Base-by-base conservation (phyloP, 2,888 invertebrate species). In the Anodontia alba region DNA sequence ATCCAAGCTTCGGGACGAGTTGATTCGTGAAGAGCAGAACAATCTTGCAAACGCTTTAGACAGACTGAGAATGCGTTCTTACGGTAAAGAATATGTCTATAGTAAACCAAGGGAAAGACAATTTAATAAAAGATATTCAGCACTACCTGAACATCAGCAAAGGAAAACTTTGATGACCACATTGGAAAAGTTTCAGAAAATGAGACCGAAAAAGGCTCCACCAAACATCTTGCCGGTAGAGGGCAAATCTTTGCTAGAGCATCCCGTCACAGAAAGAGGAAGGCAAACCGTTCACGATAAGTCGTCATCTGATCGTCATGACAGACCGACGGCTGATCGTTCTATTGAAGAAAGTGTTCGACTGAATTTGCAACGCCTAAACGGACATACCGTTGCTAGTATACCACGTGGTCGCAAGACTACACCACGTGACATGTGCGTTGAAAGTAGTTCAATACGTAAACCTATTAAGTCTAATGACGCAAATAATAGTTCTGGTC, bases 21-120 rank as follows among this genome's bases (percentile, higher is more conserved):
- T 91, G 43, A 80, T 91, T n/a, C 80, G 85, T 36, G 90, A 91
- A 79, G 91, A 91, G 70, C 88, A 91, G 75, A 83, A 78, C 20
- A 88, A 89, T 69, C 82, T 91, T 10, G 90, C 91, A 36, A 87
- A 88, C 67, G 91, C 91, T 23, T 78, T 91, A 20, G 91, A 91
- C 66, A 76, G 91, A 73, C 87, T 91, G 31, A 81, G 88, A 26
- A 80, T 90, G 80, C 83, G 88, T 62, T 89, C 90, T 17, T 84
- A 81, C 46, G 82, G 83, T 46, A 73, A 79, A 5, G 86, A 86
- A 23, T 86, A 81, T 57, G 80, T 86, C 0, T 86, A 81, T 49
- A 83, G 83, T 49, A 77, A 75, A 17, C 81, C 86, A 5, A 78
- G 77, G 29, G 86, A 88, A 29, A 86, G 83, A 68, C 80, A 81